Conservation (phyloP, 2,888 invertebrate species). For the Coleophora flavipennella region DNA sequence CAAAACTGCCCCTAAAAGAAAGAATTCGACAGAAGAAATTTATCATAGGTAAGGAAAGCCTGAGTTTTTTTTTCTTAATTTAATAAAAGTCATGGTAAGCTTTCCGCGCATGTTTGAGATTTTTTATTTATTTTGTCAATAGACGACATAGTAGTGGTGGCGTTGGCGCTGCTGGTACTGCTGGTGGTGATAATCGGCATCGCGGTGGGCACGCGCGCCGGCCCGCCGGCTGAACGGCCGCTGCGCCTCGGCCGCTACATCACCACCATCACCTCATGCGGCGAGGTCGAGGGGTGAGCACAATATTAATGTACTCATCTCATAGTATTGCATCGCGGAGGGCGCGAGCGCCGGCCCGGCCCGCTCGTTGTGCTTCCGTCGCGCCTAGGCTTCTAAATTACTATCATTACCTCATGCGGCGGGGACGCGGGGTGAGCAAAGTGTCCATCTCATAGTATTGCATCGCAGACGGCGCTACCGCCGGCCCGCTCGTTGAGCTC, state of each 20-base stretch:
- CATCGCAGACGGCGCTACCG: constrained; percentile 69
- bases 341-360: no score
- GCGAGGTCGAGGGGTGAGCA: constrained; percentile 81
- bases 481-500: constrained; percentile 65
- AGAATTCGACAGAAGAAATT: constrained; percentile 77
- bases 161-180: constrained; percentile 74
- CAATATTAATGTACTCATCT: not conserved
- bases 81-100: no score
- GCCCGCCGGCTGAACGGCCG: constrained; percentile 70
- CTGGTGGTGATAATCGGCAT: constrained; percentile 77
- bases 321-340: no score
- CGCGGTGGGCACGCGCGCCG: constrained; percentile 68
- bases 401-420: no score
- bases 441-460: no score
- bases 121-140: no score
- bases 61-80: no score
- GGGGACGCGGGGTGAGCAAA: no score
- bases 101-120: no score
- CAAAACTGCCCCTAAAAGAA: constrained; percentile 68
- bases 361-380: no score
- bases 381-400: no score
- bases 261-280: constrained; percentile 82
- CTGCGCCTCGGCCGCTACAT: constrained; percentile 81
- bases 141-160: constrained; percentile 72
- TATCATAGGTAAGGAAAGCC: constrained; percentile 74